Conservation (phyloP, 2,888 invertebrate genomes). For the Seira sanloemensis region DNA sequence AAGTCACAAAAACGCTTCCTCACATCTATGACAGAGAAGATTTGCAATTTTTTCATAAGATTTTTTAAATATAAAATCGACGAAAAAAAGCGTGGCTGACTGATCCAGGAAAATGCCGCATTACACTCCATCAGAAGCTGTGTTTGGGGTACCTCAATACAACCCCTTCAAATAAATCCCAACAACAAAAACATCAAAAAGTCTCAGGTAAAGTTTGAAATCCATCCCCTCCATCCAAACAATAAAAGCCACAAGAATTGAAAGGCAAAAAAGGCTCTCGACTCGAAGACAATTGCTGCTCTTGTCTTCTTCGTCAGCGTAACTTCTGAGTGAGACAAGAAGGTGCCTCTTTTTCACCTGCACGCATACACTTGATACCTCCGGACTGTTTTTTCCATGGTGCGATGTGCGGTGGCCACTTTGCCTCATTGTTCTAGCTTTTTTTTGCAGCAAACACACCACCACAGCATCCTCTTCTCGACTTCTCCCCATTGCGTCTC, state of each 20-base stretch:
- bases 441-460: slow-evolving; percentile 9
- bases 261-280: slow-evolving; percentile 2
- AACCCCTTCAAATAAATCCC: no score
- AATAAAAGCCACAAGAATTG: not conserved
- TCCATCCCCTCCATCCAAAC: no score
- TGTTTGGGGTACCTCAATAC: no score
- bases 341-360: slow-evolving; percentile 13
- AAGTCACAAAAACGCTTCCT: no score
- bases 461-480: not conserved
- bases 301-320: not conserved
- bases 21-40: no score
- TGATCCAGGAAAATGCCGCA: no score
- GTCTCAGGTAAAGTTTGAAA: no score
- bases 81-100: no score
- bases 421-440: not conserved
- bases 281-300: not conserved
- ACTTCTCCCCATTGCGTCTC: not conserved
- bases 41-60: no score
- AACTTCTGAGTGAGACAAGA: not conserved
- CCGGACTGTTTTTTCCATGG: not conserved
- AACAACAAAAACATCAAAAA: no score
- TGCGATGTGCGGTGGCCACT: not conserved
- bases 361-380: slow-evolving; percentile 19
- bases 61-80: no score
- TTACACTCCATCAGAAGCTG: no score